A percentile compares a stretch with the other conserved stretches of the same genome.
These are phyloP conservation scores for Deroplatys truncata DNA, from an alignment of 2,888 invertebrate genomes.

Conservation along the genomic window DNA sequence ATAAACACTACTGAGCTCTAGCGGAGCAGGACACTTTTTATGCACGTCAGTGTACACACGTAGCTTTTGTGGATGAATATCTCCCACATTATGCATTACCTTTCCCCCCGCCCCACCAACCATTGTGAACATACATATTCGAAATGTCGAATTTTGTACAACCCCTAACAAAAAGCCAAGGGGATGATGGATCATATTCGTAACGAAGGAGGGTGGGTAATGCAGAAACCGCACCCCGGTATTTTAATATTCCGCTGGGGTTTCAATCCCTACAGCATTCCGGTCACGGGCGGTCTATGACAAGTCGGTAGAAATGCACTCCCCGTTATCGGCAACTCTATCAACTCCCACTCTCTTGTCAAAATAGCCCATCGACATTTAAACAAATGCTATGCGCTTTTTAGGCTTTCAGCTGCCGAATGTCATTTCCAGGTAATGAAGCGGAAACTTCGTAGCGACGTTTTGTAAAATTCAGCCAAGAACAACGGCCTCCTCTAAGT, in stretches of 20 bases:
- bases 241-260: background rate
- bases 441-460: background rate
- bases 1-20: too few species aligned
- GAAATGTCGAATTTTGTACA: background rate
- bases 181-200: conserved; percentile 8
- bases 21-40: too few species aligned
- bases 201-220: background rate
- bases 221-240: background rate
- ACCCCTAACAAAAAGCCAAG: background rate
- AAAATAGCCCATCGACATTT: background rate
- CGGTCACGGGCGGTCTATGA: background rate
- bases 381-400: background rate
- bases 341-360: background rate
- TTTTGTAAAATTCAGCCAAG: too few species aligned
- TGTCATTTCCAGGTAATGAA: background rate
- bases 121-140: background rate
- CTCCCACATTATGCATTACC: too few species aligned
- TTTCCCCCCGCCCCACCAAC: too few species aligned
- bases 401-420: background rate
- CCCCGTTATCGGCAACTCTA: background rate
- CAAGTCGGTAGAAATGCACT: background rate
- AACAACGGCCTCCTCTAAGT: too few species aligned
- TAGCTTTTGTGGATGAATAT: too few species aligned
- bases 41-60: too few species aligned
- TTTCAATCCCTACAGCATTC: background rate